These are phyloP conservation scores for Erpornis zantholeuca DNA, from an alignment of 2,113 vertebrate genomes.

Conservation along the genomic window DNA sequence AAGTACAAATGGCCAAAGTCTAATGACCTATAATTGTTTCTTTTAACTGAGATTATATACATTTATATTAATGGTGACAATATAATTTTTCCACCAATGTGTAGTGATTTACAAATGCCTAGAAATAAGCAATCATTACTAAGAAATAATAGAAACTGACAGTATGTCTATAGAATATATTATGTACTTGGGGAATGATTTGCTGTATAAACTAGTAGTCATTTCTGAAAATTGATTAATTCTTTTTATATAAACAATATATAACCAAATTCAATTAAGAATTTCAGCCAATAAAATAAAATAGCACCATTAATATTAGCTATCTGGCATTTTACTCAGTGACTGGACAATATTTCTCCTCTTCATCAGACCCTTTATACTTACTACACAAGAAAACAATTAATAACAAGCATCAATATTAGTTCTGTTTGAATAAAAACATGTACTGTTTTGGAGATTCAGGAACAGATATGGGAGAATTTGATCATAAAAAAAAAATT, in stretches of 20 bases:
- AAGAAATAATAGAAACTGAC: not conserved
- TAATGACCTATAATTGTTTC: not conserved
- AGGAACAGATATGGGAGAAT: not conserved
- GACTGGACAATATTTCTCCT: not conserved
- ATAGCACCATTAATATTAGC: not conserved
- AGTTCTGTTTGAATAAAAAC: not conserved
- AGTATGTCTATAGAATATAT: not conserved
- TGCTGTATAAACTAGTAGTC: not conserved
- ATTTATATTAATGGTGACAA: not conserved
- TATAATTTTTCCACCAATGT: not conserved
- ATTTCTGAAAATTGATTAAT: not conserved
- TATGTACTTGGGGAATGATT: not conserved
- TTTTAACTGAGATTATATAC: not conserved
- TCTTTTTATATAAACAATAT: too few species aligned
- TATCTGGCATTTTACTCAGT: not conserved
- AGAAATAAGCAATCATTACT: not conserved
- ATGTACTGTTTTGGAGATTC: not conserved
- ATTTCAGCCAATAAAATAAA: not conserved
- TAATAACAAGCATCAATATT: not conserved
- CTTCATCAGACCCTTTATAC: not conserved
- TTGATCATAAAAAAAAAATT: not conserved
- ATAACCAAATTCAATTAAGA: not conserved
- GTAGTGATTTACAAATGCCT: not conserved
- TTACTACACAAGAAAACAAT: not conserved
- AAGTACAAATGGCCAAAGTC: not conserved